phyloP scores from a whole-genome alignment of 2,797 vertebrate genomes.

The Halcyon badia region DNA sequence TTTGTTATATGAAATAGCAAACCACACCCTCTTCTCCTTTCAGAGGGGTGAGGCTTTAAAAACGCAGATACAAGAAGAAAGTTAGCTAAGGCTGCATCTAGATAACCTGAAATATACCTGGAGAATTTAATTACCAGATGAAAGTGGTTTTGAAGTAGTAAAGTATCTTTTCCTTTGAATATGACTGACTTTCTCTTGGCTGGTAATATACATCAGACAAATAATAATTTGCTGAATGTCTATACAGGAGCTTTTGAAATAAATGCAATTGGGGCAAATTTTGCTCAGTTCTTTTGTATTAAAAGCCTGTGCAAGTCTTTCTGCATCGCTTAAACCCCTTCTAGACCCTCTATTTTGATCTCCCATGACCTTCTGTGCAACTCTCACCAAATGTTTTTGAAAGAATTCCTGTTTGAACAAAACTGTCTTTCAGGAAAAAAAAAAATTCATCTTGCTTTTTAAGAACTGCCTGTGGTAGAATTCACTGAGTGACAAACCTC shows the following conservation, averaged over 20 bases:
- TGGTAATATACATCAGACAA: not conserved
- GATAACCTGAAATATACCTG: not conserved
- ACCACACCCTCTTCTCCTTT: slow-evolving; percentile 63
- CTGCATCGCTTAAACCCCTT: not conserved
- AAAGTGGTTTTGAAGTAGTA: not conserved
- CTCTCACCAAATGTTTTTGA: not conserved
- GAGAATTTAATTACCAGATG: not conserved
- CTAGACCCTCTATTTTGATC: not conserved
- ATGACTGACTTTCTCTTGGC: not conserved
- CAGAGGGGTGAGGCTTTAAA: not conserved
- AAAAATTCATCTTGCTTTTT: not conserved
- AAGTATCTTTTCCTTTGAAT: not conserved
- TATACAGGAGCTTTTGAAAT: not conserved
- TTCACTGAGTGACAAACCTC: not conserved
- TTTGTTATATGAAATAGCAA: not conserved
- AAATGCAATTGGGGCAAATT: not conserved
- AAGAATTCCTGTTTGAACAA: not conserved
- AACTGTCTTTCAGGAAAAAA: not conserved
- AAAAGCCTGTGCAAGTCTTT: not conserved
- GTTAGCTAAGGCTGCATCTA: not conserved
- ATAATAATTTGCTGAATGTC: not conserved
- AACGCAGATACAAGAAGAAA: not conserved
- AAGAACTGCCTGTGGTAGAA: not conserved
- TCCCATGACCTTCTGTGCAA: not conserved
- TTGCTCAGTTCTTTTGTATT: not conserved